Percentiles rank a stretch among this genome's conserved stretches.
Conservation (phyloP, 1,140 invertebrate species). For the Zaprionus africanus region DNA sequence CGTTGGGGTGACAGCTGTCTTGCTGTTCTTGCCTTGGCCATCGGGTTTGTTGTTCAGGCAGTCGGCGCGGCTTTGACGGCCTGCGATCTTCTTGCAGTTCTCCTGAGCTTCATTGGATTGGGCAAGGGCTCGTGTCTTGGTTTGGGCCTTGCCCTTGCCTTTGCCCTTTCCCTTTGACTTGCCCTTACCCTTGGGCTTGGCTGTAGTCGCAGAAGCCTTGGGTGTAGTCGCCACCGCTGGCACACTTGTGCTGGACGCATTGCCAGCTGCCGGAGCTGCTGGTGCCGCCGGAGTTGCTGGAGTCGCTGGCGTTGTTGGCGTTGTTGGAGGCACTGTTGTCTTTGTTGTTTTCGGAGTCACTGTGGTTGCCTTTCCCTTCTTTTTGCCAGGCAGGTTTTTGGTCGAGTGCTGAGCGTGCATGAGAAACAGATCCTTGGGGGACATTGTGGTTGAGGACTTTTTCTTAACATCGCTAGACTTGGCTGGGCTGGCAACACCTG, state of each 20-base stretch:
- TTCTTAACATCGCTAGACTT: not conserved
- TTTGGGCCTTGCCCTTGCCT: not conserved
- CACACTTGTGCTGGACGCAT: not conserved
- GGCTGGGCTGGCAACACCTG: not conserved
- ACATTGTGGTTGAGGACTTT: conserved; percentile 16
- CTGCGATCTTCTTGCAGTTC: not conserved
- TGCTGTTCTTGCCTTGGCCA: not conserved
- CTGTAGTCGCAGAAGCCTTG: not conserved
- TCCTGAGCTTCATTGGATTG: not conserved
- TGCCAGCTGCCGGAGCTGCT: not conserved
- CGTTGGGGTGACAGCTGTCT: conserved; percentile 5
- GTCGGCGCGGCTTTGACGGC: conserved; percentile 1
- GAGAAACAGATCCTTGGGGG: conserved; percentile 35
- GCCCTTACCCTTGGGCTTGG: conserved; percentile 2
- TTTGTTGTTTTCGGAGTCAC: not conserved
- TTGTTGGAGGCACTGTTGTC: not conserved
- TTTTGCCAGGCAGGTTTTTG: not conserved
- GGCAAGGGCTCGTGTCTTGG: not conserved
- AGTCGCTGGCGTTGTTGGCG: not conserved
- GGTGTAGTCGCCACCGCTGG: not conserved
- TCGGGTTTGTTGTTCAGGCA: not conserved
- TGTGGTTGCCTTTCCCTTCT: not conserved
- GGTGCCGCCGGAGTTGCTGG: not conserved
- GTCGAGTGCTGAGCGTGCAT: conserved; percentile 17
- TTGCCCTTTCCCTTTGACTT: conserved; percentile 13